These are phyloP conservation scores for Mormyrus lacerda DNA, from an alignment of 2,113 vertebrate genomes.

Conservation along the genomic window DNA sequence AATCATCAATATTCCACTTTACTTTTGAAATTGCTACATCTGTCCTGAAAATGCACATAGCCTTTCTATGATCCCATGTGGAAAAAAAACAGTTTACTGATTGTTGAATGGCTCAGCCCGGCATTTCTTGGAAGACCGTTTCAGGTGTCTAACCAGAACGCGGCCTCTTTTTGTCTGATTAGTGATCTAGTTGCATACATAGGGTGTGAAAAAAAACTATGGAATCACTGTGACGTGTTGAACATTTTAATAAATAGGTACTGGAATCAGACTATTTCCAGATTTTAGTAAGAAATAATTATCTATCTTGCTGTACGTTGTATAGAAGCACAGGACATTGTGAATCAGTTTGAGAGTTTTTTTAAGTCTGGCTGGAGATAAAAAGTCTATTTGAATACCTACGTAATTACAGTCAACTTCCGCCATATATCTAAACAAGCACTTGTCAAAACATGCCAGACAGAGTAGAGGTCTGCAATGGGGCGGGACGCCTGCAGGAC, in stretches of 20 bases:
- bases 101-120: background rate
- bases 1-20: background rate
- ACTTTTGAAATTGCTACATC: background rate
- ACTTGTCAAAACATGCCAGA: slow-evolving; percentile 11
- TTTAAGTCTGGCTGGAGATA: background rate
- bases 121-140: background rate
- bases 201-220: background rate
- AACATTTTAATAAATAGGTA: slow-evolving; percentile 7
- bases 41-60: background rate
- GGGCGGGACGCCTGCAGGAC: no score
- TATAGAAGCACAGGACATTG: background rate
- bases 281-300: background rate
- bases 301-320: background rate
- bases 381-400: background rate
- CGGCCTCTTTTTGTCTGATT: background rate
- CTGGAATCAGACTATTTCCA: background rate
- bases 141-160: background rate
- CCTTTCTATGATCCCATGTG: background rate
- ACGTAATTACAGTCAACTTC: background rate
- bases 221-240: background rate
- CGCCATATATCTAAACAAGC: background rate
- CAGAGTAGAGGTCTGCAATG: no score
- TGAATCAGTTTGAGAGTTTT: background rate
- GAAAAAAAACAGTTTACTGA: background rate
- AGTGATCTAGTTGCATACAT: background rate